Evolutionary conservation across 2,113 vertebrate species (phyloP), one percentile per base, ranked within the genome.

Genomic region (Bos taurus): DNA sequence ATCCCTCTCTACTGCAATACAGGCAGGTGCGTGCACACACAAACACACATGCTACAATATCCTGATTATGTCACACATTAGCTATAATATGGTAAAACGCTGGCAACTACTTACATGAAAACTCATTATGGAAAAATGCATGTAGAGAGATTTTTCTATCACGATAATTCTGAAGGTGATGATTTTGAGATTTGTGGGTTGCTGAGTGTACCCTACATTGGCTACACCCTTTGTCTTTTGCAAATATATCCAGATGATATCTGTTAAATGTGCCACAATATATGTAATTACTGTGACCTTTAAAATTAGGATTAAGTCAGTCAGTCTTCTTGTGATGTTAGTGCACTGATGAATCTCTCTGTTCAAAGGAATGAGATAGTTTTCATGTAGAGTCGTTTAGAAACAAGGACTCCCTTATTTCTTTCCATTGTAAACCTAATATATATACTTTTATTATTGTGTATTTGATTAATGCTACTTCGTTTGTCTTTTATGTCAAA

Each of bases 301-400:
- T 94, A 81, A 91, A 91, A 84, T 56, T 83, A 43, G 13, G n/a
- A 91, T 86, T 86, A 93, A 92, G 94, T 94, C 80, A 88, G 94
- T 95, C 88, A 88, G 5, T 74, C 17, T 90, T 82, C 11, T 90
- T 82, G 21, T 88, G 46, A 85, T 67, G 1, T 46, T 52, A 77
- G 23, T 82, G 14, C 9, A 57, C 43, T 52, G 52, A 96, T 13
- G 14, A 92, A 64, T 94, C 30, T 67, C 7, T 90, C n/a, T 92
- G 33, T 90, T 86, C 77, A 67, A 97, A 95, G 48, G 5, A 92
- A 54, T 7, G 46, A 33, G 28, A 33, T 89, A 21, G 10, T 57
- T 84, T 74, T 21, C 5, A 48, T 25, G 67, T 17, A 46, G 14
- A 90, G 71, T 80, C 15, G 52, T 80, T 97, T 95, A 91, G 36